Conservation (phyloP, 2,888 invertebrate genomes). For the Agrilus biguttatus region DNA sequence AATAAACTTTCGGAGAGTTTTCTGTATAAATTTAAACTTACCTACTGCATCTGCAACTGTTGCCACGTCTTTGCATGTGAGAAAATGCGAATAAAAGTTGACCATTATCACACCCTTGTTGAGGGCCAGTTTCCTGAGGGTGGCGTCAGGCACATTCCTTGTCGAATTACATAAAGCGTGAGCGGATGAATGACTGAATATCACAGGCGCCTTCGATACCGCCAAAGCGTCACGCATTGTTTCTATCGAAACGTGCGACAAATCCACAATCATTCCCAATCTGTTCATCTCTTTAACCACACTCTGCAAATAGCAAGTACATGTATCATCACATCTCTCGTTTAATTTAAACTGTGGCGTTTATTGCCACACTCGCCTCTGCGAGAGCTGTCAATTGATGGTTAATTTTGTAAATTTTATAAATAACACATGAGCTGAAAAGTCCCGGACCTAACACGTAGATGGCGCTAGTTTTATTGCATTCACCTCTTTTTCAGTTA, state of each 20-base stretch:
- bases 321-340: too few relatives aligned
- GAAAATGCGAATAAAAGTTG: slow-evolving; percentile 68
- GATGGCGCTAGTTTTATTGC: too few relatives aligned
- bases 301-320: slow-evolving; percentile 35
- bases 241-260: slow-evolving; percentile 64
- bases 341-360: too few relatives aligned
- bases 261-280: slow-evolving; percentile 75
- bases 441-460: too few relatives aligned
- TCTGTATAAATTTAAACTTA: slow-evolving; percentile 27
- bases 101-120: slow-evolving; percentile 80
- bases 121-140: slow-evolving; percentile 53
- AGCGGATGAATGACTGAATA: slow-evolving; percentile 77
- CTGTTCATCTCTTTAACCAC: slow-evolving; percentile 81
- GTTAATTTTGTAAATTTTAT: too few relatives aligned
- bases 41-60: slow-evolving; percentile 70
- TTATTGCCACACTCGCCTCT: not conserved
- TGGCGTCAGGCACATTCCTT: slow-evolving; percentile 67
- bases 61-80: slow-evolving; percentile 59
- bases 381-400: too few relatives aligned
- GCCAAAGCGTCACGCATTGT: slow-evolving; percentile 71
- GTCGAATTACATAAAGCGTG: slow-evolving; percentile 67
- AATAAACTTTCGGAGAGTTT: too few relatives aligned
- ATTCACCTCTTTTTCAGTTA: too few relatives aligned
- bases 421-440: too few relatives aligned
- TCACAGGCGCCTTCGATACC: slow-evolving; percentile 65